A percentile compares a stretch with the other conserved stretches of the same genome.
These are phyloP conservation scores for Polylopha cassiicola DNA, from an alignment of 2,888 invertebrate genomes.

Conservation along the genomic window DNA sequence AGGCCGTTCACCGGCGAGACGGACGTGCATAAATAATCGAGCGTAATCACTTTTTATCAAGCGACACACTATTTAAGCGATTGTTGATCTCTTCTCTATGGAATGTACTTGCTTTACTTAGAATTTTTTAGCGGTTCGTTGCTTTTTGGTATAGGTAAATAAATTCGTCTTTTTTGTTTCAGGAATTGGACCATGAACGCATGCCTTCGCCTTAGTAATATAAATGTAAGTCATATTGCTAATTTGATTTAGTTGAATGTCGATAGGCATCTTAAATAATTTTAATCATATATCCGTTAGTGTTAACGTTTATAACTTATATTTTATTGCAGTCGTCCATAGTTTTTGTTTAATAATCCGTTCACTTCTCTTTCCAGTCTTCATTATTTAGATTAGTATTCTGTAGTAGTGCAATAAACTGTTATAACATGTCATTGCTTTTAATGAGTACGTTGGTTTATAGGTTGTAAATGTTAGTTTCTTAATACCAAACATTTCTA, in stretches of 20 bases:
- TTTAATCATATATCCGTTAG: too few species aligned
- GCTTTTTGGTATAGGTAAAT: conserved; percentile 22
- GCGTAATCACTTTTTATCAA: conserved; percentile 56
- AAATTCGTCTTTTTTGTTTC: conserved; percentile 39
- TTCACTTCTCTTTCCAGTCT: not conserved
- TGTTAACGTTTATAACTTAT: not conserved
- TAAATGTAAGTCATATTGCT: conserved; percentile 56
- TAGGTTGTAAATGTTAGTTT: conserved; percentile 31
- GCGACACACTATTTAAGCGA: conserved; percentile 59
- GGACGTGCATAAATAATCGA: conserved; percentile 71
- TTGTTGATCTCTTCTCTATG: conserved; percentile 45
- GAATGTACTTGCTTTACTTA: conserved; percentile 5
- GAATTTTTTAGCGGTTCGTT: conserved; percentile 15
- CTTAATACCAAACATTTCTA: conserved; percentile 25
- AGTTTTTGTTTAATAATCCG: conserved; percentile 4
- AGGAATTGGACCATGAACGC: conserved; percentile 43
- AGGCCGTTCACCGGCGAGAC: conserved; percentile 40
- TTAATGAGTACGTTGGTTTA: conserved; percentile 27
- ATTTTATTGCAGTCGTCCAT: too few species aligned
- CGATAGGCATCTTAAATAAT: not conserved
- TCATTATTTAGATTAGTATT: conserved; percentile 25
- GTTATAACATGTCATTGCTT: conserved; percentile 27
- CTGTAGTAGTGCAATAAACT: conserved; percentile 26
- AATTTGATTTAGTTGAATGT: conserved; percentile 28
- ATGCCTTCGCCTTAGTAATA: conserved; percentile 44